Percentiles rank a stretch among this genome's conserved stretches.
These are phyloP conservation scores for Catamblyrhynchus diadema DNA, from an alignment of 2,797 vertebrate genomes.

Conservation along the genomic window DNA sequence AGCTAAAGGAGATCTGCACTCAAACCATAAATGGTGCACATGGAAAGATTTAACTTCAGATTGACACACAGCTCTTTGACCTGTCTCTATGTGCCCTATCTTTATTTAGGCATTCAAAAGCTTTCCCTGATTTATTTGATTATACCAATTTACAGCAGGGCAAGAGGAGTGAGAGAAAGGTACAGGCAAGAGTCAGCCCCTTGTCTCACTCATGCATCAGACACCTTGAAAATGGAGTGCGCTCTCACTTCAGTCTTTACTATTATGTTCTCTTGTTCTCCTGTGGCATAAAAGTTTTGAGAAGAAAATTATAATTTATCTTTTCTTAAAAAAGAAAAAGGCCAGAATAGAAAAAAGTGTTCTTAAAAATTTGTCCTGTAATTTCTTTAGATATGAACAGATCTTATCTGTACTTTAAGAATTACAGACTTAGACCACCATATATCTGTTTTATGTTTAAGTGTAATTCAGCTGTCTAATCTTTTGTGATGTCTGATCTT, in stretches of 20 bases:
- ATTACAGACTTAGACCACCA: not conserved
- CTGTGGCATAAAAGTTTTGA: not conserved
- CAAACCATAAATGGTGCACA: not conserved
- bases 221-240: not conserved
- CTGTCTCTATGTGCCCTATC: not conserved
- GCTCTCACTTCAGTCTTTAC: not conserved
- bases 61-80: not conserved
- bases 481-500: not conserved
- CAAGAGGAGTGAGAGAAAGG: not conserved
- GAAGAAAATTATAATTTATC: not conserved
- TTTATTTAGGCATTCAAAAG: not conserved
- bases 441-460: not conserved
- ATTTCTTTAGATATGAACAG: not conserved
- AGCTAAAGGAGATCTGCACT: not conserved
- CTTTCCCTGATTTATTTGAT: not conserved
- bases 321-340: not conserved
- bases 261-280: not conserved
- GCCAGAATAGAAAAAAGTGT: rapidly evolving
- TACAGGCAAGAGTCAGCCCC: not conserved
- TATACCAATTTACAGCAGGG: not conserved
- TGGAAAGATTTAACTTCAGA: not conserved
- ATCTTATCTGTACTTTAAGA: not conserved
- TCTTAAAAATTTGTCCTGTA: not conserved
- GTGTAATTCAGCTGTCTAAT: not conserved
- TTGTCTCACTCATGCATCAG: not conserved